Percentiles rank a stretch among this genome's conserved stretches.
Evolutionary conservation across 2,113 vertebrate genomes (phyloP).

Genomic region (Phaethon lepturus): DNA sequence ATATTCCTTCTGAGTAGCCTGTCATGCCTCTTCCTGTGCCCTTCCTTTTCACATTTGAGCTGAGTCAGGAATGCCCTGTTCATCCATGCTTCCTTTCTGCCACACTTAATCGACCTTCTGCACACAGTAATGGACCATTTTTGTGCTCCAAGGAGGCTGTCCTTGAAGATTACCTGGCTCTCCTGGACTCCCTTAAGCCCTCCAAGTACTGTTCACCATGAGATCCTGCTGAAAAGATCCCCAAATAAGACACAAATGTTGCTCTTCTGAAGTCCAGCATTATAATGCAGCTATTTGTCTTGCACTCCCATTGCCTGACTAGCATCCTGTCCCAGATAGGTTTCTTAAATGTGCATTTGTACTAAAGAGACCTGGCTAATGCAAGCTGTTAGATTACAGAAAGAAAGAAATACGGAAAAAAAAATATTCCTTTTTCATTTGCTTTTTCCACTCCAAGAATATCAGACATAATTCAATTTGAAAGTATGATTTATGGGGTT

Average conservation of each 20-base stretch:
- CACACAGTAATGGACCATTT: fast-evolving
- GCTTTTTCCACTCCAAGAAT: not conserved
- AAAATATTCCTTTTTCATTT: not conserved
- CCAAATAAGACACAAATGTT: not conserved
- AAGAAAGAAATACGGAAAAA: not conserved
- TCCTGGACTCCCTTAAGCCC: not conserved
- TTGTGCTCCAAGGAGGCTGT: not conserved
- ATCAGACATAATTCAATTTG: not conserved
- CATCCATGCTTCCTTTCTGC: not conserved
- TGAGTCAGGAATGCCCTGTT: not conserved
- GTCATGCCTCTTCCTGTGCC: not conserved
- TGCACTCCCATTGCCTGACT: not conserved
- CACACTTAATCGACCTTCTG: not conserved
- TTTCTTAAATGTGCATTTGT: not conserved
- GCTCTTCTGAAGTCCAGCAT: not conserved
- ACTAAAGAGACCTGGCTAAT: not conserved
- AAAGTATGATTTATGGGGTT: not conserved
- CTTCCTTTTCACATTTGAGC: not conserved
- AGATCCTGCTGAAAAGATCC: not conserved
- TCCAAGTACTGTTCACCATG: not conserved
- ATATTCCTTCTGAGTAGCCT: not conserved
- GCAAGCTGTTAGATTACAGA: not conserved
- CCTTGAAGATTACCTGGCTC: not conserved
- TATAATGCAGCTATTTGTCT: not conserved
- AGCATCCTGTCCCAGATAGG: not conserved